Percentiles rank a stretch among this genome's conserved stretches.
phyloP scores from a whole-genome alignment of 1,140 invertebrate species.

The Pseudomyrmex cubaensis region DNA sequence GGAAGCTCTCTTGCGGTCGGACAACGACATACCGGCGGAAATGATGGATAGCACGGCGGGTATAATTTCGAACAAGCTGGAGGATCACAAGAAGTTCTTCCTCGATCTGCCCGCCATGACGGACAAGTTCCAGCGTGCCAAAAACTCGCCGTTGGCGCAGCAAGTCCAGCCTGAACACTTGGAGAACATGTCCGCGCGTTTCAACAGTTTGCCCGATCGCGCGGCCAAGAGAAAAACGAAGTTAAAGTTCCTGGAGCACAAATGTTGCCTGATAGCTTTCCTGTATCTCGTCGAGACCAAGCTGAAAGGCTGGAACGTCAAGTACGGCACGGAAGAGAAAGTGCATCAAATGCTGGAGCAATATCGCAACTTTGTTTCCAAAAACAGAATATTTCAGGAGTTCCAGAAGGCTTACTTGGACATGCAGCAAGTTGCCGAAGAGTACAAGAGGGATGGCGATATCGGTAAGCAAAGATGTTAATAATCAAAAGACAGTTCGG shows the following conservation, averaged over 20 bases:
- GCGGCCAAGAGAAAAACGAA: constrained; percentile 92
- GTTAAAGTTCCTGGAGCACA: constrained; percentile 96
- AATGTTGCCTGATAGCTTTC: constrained; percentile 96
- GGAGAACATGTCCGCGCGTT: constrained; percentile 91
- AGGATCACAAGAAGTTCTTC: constrained; percentile 96
- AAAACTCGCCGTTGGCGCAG: constrained; percentile 86
- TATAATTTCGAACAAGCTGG: constrained; percentile 93
- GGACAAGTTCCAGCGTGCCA: constrained; percentile 90
- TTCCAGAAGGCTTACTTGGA: constrained; percentile 96
- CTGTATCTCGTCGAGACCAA: constrained; percentile 95
- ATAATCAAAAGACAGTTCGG: background rate
- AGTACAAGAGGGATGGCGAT: constrained; percentile 94
- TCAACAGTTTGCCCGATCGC: constrained; percentile 89
- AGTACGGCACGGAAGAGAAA: constrained; percentile 94
- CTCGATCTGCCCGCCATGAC: constrained; percentile 91
- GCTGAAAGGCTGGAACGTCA: constrained; percentile 94
- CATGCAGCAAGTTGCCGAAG: constrained; percentile 96
- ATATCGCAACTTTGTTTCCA: constrained; percentile 96
- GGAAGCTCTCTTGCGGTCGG: constrained; percentile 91
- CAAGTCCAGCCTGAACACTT: constrained; percentile 92
- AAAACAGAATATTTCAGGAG: constrained; percentile 96
- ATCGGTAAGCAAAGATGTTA: constrained; percentile 86
- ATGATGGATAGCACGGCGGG: constrained; percentile 95
- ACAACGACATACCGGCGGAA: constrained; percentile 92
- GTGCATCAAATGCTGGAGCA: constrained; percentile 94